Evolutionary conservation across 2,113 vertebrate species (phyloP).

Genomic region (Grantiella picta): DNA sequence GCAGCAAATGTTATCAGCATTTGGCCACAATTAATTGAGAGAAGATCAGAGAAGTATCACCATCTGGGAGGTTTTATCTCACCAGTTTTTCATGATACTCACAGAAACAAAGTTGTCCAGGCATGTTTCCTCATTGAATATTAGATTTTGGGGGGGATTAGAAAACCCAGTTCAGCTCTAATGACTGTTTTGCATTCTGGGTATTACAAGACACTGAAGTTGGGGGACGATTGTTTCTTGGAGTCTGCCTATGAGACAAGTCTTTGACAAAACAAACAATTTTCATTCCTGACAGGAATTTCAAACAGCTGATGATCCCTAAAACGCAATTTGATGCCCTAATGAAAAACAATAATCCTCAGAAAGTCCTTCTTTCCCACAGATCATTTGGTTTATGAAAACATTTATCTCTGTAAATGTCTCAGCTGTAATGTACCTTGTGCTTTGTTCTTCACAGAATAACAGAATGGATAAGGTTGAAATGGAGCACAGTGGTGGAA

Average conservation of each 20-base stretch:
- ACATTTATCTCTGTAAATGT: not conserved
- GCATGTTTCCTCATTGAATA: not conserved
- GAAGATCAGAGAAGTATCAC: not conserved
- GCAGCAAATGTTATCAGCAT: not conserved
- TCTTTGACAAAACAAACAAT: not conserved
- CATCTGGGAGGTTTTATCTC: not conserved
- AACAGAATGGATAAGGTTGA: not conserved
- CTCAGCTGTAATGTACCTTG: not conserved
- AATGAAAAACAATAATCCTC: not conserved
- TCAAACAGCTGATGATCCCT: not conserved
- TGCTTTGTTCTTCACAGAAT: not conserved
- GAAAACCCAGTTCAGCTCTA: not conserved
- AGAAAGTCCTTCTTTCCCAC: not conserved
- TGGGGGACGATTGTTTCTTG: not conserved
- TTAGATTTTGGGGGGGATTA: not conserved
- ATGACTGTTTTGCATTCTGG: not conserved
- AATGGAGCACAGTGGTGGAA: too few species aligned
- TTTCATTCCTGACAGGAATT: not conserved
- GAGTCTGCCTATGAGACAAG: not conserved
- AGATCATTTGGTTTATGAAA: not conserved
- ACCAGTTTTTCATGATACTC: not conserved
- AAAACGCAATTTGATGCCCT: not conserved
- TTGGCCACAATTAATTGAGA: not conserved
- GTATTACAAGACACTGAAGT: not conserved
- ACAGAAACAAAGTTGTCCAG: not conserved